Evolutionary conservation across 2,797 vertebrate genomes (phyloP).

Genomic region (Sitta carolinensis): DNA sequence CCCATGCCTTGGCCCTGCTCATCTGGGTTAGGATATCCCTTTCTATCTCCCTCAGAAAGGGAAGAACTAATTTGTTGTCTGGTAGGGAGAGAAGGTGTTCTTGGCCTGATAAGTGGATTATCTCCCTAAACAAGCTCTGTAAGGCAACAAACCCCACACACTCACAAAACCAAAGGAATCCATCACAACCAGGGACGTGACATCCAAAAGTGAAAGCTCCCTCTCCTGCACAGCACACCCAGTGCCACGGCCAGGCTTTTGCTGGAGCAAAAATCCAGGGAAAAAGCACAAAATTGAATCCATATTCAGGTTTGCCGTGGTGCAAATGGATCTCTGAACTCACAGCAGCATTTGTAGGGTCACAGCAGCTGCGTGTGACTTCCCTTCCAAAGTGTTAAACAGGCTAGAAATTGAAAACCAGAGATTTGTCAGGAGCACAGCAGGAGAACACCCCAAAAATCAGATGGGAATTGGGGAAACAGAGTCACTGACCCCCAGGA

Average conservation of each 20-base stretch:
- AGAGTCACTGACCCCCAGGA: background rate
- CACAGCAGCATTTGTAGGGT: rapidly evolving
- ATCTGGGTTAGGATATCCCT: background rate
- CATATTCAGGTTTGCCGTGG: rapidly evolving
- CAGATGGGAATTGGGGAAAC: background rate
- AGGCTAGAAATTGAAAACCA: background rate
- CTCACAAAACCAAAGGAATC: background rate
- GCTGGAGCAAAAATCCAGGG: background rate
- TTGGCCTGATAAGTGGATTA: conserved; percentile 31
- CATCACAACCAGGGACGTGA: background rate
- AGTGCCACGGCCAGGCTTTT: background rate
- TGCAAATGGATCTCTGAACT: background rate
- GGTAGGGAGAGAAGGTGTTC: background rate
- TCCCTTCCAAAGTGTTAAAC: background rate
- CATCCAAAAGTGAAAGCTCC: background rate
- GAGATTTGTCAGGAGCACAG: rapidly evolving
- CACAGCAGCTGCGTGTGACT: rapidly evolving
- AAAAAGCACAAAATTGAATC: background rate
- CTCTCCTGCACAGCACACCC: background rate
- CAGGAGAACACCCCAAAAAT: background rate
- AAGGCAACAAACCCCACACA: background rate
- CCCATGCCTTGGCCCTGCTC: background rate
- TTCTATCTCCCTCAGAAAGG: background rate
- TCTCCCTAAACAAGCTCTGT: background rate
- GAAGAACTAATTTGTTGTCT: background rate